Percentiles rank a stretch among this genome's conserved stretches.
Conservation (phyloP, 2,888 invertebrate genomes). For the Catocala nupta region DNA sequence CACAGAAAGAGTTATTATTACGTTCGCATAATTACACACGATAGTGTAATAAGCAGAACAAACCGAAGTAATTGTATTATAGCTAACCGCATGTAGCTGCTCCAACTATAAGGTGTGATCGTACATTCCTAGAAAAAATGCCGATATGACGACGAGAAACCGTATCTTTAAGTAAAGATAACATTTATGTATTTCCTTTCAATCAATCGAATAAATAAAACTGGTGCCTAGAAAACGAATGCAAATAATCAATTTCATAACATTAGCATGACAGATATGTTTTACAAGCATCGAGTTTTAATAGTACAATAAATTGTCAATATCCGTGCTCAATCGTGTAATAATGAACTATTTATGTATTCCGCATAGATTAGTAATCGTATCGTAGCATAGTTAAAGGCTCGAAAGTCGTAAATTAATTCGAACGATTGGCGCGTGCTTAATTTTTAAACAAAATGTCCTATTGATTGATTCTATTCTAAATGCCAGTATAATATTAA, state of each 20-base stretch:
- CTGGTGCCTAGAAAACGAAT: neutral
- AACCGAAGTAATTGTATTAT: too few species aligned
- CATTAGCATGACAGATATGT: slow-evolving; percentile 18
- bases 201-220: slow-evolving; percentile 1
- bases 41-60: too few species aligned
- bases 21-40: too few species aligned
- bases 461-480: slow-evolving; percentile 36
- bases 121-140: too few species aligned
- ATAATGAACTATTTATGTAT: slow-evolving; percentile 33
- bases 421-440: slow-evolving; percentile 34
- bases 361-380: slow-evolving; percentile 27
- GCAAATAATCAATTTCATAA: slow-evolving; percentile 4
- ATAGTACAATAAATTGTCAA: slow-evolving; percentile 13
- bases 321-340: slow-evolving; percentile 2
- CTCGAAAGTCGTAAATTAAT: slow-evolving; percentile 35
- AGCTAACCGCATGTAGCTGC: too few species aligned
- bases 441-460: slow-evolving; percentile 34
- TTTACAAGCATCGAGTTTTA: slow-evolving; percentile 12
- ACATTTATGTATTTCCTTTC: too few species aligned
- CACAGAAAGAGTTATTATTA: too few species aligned
- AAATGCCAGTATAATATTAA: slow-evolving; percentile 47
- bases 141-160: too few species aligned
- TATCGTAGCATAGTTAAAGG: slow-evolving; percentile 27
- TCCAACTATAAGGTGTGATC: too few species aligned
- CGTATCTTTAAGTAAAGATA: too few species aligned